These are phyloP conservation scores for Rotaria sp. DNA, from an alignment of 2,888 invertebrate genomes.

Conservation along the genomic window DNA sequence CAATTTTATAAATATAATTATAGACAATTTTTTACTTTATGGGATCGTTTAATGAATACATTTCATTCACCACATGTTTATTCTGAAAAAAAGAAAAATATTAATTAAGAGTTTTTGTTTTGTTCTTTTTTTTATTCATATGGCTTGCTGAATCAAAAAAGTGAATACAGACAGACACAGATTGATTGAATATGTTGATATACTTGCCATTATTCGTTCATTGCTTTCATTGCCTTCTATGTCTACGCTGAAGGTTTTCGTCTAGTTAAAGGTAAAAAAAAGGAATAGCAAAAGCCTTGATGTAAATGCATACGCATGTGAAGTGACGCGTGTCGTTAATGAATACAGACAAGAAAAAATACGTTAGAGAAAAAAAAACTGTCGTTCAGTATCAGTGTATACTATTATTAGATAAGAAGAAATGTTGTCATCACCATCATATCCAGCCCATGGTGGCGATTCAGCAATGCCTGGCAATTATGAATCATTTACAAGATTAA, in stretches of 20 bases:
- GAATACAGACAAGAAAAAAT: background rate
- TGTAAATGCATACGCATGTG: background rate
- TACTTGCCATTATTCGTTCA: no score
- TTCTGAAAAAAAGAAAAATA: background rate
- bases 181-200: no score
- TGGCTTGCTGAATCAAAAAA: no score
- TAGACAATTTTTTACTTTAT: conserved; percentile 58
- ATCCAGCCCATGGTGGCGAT: background rate
- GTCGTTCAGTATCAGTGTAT: background rate
- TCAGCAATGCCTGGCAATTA: background rate
- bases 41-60: conserved; percentile 48
- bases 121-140: no score
- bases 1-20: conserved; percentile 58
- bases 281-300: background rate
- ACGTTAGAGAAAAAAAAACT: background rate
- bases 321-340: background rate
- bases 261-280: background rate
- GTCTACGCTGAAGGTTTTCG: background rate
- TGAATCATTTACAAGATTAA: background rate
- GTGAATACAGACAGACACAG: no score
- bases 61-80: background rate
- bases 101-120: background rate
- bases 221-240: background rate
- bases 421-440: background rate
- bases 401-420: background rate